Percentiles rank a stretch among this genome's conserved stretches.
Evolutionary conservation across 2,797 vertebrate genomes (phyloP).

Genomic region (Rousettus madagascariensis): DNA sequence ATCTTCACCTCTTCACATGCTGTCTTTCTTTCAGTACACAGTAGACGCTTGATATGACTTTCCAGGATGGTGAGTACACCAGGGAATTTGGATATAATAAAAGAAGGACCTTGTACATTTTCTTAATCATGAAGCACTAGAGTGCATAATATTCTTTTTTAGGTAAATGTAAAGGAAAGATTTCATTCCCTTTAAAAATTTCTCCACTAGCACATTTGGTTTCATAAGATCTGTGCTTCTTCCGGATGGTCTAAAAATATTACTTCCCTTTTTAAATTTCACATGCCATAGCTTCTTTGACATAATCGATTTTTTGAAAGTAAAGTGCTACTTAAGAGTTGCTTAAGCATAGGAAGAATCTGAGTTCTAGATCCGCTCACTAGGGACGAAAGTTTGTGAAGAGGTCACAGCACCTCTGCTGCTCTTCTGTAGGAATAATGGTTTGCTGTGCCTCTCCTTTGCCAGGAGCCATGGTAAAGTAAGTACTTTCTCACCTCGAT

Average conservation of each 20-base stretch:
- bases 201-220: neutral
- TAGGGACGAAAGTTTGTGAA: neutral
- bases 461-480: neutral
- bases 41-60: neutral
- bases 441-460: neutral
- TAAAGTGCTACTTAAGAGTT: neutral
- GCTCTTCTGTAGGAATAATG: neutral
- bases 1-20: neutral
- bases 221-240: neutral
- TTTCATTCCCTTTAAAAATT: neutral
- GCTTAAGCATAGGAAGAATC: neutral
- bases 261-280: neutral
- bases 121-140: neutral
- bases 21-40: neutral
- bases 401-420: neutral
- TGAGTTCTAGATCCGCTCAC: neutral
- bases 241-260: neutral
- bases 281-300: neutral
- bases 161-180: neutral
- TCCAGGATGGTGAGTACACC: neutral
- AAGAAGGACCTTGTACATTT: neutral
- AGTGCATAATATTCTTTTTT: neutral
- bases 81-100: neutral
- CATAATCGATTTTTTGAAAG: neutral
- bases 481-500: neutral